Base-by-base conservation (phyloP, 2,888 invertebrate species). In the Acronicta leporina region DNA sequence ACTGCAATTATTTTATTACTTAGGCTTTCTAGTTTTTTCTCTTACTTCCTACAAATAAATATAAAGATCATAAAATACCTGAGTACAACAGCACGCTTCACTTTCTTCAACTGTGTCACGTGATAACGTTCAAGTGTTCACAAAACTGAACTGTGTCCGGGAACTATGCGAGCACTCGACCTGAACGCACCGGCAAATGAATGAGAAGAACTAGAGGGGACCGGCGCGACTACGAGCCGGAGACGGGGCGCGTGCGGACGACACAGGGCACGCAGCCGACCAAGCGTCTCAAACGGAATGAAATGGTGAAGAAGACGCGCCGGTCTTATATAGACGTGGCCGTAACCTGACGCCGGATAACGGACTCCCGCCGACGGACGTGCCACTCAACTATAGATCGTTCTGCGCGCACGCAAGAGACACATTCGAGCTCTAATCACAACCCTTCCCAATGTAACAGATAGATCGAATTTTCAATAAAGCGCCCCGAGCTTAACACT, bases 311-410 rank as follows among this genome's bases (percentile, higher is more conserved):
- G 94, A 94, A 92, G 93, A 92, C 90, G 91, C 91, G 89, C 81
- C 92, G 89, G 91, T 89, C 94, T 94, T 94, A 89, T 94, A 94
- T 94, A 94, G 94, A 94, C 94, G 89, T 90, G 88, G 90, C 89
- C 91, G 92, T 93, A 94, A 94, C 94, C 94, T 94, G 94, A 92
- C 94, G 92, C 92, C 91, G 92, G 89, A 94, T 94, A 94, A 94
- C 94, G 94, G 94, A 84, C 89, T 90, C 85, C 83, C 77, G 79
- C 82, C 82, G 83, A 81, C 86, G 76, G 79, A 68, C 53, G 70
- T 75, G 83, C 80, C 85, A 81, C 76, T 68, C 88, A 77, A 91
- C 77, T 84, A 73, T 81, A 80, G 73, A 84, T 85, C 87, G 78
- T 92, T 83, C 72, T 79, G 76, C 87, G 76, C 75, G 53, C 70